Evolutionary conservation across 2,888 invertebrate genomes (phyloP), one percentile per base, ranked within the genome.

Genomic region (Rhynchonema sp.): DNA sequence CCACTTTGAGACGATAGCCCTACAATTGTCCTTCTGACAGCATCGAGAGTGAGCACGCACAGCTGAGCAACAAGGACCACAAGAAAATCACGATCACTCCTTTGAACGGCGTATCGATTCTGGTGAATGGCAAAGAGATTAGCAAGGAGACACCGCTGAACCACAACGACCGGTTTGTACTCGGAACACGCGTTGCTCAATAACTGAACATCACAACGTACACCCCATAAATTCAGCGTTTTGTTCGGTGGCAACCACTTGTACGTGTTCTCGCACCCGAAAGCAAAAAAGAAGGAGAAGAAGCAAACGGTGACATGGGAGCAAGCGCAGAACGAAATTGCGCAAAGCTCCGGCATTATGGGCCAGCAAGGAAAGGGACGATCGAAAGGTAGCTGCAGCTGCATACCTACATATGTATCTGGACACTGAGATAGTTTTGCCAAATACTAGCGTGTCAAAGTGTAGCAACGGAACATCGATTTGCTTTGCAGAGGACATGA

Each of bases 91-190:
- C 60, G 66, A 68, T 61, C 70, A 72, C 23, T 69, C 75, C 63
- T 68, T 65, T 62, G n/a, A 30, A 65, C 76, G 56, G 76, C 73
- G 64, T 76, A 72, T 53, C 67, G 29, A 71, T 80, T 25, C 68
- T 79, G 26, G 70, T 78, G 52, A 80, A 80, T 66, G 80, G 80
- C 26, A 75, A 75, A 56, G 70, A 71, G 25, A 70, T 79, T 1
- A 71, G 73, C 6, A 69, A 71, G 23, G 75, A 75, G 58, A 73
- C 73, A 0, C 70, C 74, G 54, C 69, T 80, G 9, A 69, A 72
- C 56, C 78, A 80, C 66, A 77, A 79, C 65, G 80, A 80, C 68
- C 72, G 78, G 76, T 77, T n/a, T n/a, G n/a, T n/a, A n/a, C n/a
- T n/a, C n/a, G n/a, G n/a, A n/a, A n/a, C n/a, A n/a, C n/a, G n/a